Conservation (phyloP, 1,140 invertebrate genomes). For the Drosophila kohkoa region DNA sequence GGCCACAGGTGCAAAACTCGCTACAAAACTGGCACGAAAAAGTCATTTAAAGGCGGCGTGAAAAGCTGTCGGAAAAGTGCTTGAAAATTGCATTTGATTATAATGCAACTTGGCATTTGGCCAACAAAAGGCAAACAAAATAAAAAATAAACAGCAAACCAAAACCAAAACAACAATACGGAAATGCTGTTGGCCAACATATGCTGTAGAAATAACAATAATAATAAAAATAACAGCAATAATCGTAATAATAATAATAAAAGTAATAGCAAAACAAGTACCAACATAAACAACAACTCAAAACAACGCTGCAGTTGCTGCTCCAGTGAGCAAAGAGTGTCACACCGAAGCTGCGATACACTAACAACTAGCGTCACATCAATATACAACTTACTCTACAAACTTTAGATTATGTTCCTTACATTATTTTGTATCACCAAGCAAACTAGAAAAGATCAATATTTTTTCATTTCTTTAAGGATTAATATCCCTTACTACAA, state of each 20-base stretch:
- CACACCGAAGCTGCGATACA: not conserved
- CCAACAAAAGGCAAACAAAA: slow-evolving; percentile 29
- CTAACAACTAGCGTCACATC: not conserved
- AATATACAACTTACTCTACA: not conserved
- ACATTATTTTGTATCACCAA: too few relatives aligned
- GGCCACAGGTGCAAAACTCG: slow-evolving; percentile 42
- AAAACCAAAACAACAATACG: slow-evolving; percentile 45
- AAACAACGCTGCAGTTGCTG: not conserved
- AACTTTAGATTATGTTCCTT: not conserved
- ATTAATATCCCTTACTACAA: too few relatives aligned
- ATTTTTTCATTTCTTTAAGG: too few relatives aligned
- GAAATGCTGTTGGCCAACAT: slow-evolving; percentile 46
- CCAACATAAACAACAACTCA: slow-evolving; percentile 23
- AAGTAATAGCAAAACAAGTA: slow-evolving; percentile 28
- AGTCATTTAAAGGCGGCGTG: slow-evolving; percentile 58
- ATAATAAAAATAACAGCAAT: slow-evolving; percentile 31
- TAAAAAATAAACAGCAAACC: slow-evolving; percentile 6
- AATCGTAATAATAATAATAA: slow-evolving; percentile 12
- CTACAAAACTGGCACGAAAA: slow-evolving; percentile 52
- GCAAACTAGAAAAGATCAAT: too few relatives aligned
- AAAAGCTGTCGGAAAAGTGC: slow-evolving; percentile 52
- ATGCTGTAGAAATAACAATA: slow-evolving; percentile 57
- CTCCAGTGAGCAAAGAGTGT: not conserved
- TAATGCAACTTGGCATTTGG: slow-evolving; percentile 58
- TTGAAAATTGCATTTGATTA: slow-evolving; percentile 65